Evolutionary conservation across 2,797 vertebrate genomes (phyloP).

Genomic region (Chiloscyllium punctatum): DNA sequence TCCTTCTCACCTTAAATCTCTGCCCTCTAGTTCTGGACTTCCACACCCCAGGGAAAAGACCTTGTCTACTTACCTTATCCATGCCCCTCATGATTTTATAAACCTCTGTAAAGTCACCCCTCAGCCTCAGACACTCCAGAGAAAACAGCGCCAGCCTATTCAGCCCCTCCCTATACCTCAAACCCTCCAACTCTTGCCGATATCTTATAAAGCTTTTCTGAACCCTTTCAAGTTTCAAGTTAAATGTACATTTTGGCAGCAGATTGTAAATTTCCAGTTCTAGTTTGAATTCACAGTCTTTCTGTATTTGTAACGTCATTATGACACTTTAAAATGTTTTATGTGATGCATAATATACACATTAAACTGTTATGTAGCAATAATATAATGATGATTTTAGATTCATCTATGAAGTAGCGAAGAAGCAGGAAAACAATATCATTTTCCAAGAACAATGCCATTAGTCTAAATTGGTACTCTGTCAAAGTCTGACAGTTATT

Average conservation of each 20-base stretch:
- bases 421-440: not conserved
- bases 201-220: too few species aligned
- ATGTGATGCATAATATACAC: not conserved
- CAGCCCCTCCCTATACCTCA: too few species aligned
- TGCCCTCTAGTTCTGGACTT: too few species aligned
- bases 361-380: not conserved
- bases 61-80: too few species aligned
- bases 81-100: too few species aligned
- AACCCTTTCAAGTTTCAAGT: too few species aligned
- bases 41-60: too few species aligned
- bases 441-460: not conserved
- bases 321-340: conserved; percentile 1
- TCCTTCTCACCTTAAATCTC: too few species aligned
- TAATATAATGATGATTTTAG: not conserved
- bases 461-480: not conserved
- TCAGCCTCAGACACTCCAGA: too few species aligned
- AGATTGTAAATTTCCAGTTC: not conserved
- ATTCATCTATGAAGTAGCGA: not conserved
- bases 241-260: not conserved
- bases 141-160: too few species aligned
- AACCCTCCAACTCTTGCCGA: too few species aligned
- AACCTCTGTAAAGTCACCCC: too few species aligned
- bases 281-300: not conserved
- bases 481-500: not conserved
- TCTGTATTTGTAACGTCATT: not conserved